Evolutionary conservation across 2,888 invertebrate species (phyloP).

Genomic region (Sminthurides aquaticus): DNA sequence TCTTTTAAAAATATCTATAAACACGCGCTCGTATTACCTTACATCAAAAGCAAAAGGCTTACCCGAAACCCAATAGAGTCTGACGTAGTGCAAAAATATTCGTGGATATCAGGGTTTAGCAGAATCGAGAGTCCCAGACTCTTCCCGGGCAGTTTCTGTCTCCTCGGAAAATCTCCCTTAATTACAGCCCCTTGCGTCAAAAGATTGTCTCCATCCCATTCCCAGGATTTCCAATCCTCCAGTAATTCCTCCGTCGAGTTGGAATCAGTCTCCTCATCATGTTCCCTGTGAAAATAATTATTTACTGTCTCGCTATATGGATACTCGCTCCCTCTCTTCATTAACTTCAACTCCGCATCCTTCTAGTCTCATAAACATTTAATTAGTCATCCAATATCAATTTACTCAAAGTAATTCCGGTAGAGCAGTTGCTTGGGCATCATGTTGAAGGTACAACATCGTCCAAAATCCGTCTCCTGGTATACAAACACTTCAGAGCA

Average conservation of each 20-base stretch:
- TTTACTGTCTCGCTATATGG: neutral
- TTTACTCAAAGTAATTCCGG: conserved; percentile 12
- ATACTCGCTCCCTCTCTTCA: neutral
- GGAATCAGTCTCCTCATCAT: neutral
- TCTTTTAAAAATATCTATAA: too few relatives aligned
- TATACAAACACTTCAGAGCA: conserved; percentile 67
- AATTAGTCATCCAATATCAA: neutral
- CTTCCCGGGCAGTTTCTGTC: conserved; percentile 3
- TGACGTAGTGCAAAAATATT: conserved; percentile 34
- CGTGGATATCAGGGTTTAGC: conserved; percentile 32
- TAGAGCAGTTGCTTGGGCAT: conserved; percentile 53
- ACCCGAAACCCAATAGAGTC: conserved; percentile 35
- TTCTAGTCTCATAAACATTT: neutral
- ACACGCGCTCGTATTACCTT: too few relatives aligned
- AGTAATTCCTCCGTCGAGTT: conserved; percentile 4
- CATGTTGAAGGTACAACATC: conserved; percentile 77
- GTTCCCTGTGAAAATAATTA: conserved; percentile 1
- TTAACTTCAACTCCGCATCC: neutral
- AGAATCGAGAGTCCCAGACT: conserved; percentile 28
- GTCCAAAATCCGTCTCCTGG: conserved; percentile 71
- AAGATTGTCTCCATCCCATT: conserved; percentile 9
- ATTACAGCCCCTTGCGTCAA: neutral
- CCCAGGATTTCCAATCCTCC: conserved; percentile 9
- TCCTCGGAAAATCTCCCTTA: conserved; percentile 10
- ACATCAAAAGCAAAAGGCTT: too few relatives aligned